phyloP scores from a whole-genome alignment of 2,113 vertebrate species.

The Hassar affinis region DNA sequence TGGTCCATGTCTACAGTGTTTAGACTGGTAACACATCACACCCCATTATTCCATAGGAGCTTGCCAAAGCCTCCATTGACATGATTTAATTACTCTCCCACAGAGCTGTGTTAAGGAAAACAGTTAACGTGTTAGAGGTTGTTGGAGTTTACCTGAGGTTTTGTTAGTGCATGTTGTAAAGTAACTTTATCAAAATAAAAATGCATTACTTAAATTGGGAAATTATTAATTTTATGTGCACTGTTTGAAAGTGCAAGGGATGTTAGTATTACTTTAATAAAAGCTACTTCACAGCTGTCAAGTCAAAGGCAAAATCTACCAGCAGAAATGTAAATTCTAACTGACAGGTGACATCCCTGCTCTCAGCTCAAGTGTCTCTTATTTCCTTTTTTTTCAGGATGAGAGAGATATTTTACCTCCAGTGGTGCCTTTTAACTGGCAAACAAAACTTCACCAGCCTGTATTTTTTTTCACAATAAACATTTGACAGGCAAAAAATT shows the following conservation, averaged over 20 bases:
- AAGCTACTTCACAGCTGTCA: slow-evolving; percentile 55
- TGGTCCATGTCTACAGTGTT: slow-evolving; percentile 42
- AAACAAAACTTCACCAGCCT: slow-evolving; percentile 50
- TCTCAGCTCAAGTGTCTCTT: slow-evolving; percentile 45
- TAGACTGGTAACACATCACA: slow-evolving; percentile 51
- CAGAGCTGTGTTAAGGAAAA: slow-evolving; percentile 35
- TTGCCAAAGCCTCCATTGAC: slow-evolving; percentile 31
- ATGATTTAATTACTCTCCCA: slow-evolving; percentile 43
- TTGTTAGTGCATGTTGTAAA: slow-evolving; percentile 7
- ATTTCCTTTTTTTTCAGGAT: slow-evolving; percentile 47
- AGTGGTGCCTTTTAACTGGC: slow-evolving; percentile 62
- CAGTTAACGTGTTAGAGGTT: slow-evolving; percentile 40
- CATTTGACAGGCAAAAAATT: slow-evolving; percentile 57
- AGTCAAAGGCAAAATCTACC: slow-evolving; percentile 51
- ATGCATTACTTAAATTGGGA: not conserved
- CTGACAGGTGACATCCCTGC: slow-evolving; percentile 53
- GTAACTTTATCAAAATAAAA: slow-evolving; percentile 15
- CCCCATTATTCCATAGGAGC: slow-evolving; percentile 45
- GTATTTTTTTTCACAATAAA: slow-evolving; percentile 63
- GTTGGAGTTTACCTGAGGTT: slow-evolving; percentile 24
- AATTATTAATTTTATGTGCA: slow-evolving; percentile 10
- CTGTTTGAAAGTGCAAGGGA: not conserved
- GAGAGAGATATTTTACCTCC: slow-evolving; percentile 64
- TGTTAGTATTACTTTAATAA: slow-evolving; percentile 28
- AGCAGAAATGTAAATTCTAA: slow-evolving; percentile 33